Evolutionary conservation across 1,140 invertebrate species (phyloP).

Genomic region (Heliconius congener): DNA sequence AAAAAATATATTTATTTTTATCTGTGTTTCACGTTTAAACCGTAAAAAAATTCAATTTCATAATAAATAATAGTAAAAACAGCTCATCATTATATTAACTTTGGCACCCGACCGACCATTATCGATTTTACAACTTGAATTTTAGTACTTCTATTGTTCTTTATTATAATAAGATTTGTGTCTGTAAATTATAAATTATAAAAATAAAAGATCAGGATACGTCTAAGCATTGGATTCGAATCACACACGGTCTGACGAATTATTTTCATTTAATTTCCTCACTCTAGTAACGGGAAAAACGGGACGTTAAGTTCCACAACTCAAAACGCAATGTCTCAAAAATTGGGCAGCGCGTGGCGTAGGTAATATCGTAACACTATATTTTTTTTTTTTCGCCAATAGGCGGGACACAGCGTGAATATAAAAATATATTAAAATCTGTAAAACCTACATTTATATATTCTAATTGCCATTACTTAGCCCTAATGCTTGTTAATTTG

Average conservation of each 20-base stretch:
- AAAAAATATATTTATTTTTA: too few relatives aligned
- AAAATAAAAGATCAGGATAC: background rate
- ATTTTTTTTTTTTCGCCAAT: too few relatives aligned
- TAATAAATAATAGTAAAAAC: slow-evolving; percentile 5
- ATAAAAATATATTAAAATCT: background rate
- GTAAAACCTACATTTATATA: background rate
- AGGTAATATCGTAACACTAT: too few relatives aligned
- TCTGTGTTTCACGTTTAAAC: background rate
- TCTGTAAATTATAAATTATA: background rate
- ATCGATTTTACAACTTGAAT: background rate
- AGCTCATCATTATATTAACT: background rate
- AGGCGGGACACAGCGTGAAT: too few relatives aligned
- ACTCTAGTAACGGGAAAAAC: too few relatives aligned
- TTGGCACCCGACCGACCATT: background rate
- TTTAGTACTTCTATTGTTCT: background rate
- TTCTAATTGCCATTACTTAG: background rate
- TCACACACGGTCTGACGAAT: too few relatives aligned
- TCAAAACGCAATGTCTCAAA: too few relatives aligned
- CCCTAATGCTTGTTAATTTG: slow-evolving; percentile 13
- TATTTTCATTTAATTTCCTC: too few relatives aligned
- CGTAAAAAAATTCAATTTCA: background rate
- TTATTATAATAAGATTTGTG: background rate
- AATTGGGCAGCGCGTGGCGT: too few relatives aligned
- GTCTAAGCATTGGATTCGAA: too few relatives aligned
- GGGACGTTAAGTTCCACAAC: too few relatives aligned